phyloP scores from a whole-genome alignment of 2,888 invertebrate species.

The Acronicta alni region DNA sequence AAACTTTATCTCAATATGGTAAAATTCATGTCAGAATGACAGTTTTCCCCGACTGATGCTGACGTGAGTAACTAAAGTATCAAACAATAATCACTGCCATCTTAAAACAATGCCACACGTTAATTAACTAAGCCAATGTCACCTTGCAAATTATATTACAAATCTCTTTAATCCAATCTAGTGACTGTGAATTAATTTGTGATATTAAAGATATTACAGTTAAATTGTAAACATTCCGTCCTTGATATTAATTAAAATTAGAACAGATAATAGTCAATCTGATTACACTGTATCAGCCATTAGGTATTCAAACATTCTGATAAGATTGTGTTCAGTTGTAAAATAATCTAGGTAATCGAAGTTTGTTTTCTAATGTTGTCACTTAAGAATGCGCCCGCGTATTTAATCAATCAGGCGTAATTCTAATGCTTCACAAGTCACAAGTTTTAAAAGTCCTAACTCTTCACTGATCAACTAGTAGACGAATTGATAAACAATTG shows the following conservation, averaged over 20 bases:
- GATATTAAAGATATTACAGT: slow-evolving; percentile 17
- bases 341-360: slow-evolving; percentile 4
- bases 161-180: slow-evolving; percentile 19
- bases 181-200: slow-evolving; percentile 14
- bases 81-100: too few relatives aligned
- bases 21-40: too few relatives aligned
- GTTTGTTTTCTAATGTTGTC: background rate
- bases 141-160: slow-evolving; percentile 3
- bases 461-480: too few relatives aligned
- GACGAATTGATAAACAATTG: background rate
- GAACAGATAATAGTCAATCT: slow-evolving; percentile 36
- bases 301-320: slow-evolving; percentile 23
- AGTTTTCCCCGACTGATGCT: too few relatives aligned
- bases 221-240: slow-evolving; percentile 25
- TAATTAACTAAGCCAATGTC: slow-evolving; percentile 1
- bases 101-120: background rate
- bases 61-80: too few relatives aligned
- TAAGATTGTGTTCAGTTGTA: slow-evolving; percentile 24
- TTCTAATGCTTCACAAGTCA: background rate
- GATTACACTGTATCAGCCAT: slow-evolving; percentile 38
- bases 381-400: too few relatives aligned
- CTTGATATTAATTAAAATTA: slow-evolving; percentile 49
- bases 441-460: too few relatives aligned
- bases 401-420: background rate
- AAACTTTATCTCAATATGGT: too few relatives aligned